These are phyloP conservation scores for Pelagia noctiluca DNA, from an alignment of 30 jellyfish, hydroid and myxozoan genomes.

Conservation along the genomic window DNA sequence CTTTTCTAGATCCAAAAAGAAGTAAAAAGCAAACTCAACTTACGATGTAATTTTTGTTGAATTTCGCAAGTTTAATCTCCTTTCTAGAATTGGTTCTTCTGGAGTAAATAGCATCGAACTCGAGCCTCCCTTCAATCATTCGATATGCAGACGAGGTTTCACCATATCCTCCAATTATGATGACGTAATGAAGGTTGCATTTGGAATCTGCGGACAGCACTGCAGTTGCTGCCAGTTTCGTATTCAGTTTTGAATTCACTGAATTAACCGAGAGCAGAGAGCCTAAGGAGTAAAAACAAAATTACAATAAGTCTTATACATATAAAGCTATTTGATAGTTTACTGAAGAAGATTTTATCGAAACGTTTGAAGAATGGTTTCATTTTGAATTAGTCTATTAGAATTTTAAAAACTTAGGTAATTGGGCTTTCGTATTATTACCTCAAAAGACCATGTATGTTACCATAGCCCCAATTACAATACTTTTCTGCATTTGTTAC, in stretches of 20 bases:
- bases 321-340: no score
- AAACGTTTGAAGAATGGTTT: no score
- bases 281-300: constrained; percentile 3
- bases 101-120: constrained; percentile 30
- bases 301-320: background rate
- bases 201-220: constrained; percentile 44
- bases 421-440: no score
- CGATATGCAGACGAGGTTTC: constrained; percentile 61
- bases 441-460: no score
- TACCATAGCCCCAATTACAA: no score
- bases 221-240: constrained; percentile 59
- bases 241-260: constrained; percentile 17
- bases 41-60: constrained; percentile 63
- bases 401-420: no score
- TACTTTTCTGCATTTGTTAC: no score
- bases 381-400: no score
- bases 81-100: constrained; percentile 14
- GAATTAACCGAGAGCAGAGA: constrained; percentile 52
- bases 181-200: constrained; percentile 57
- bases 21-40: constrained; percentile 2
- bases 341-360: no score
- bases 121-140: constrained; percentile 14
- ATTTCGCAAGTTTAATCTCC: constrained; percentile 19
- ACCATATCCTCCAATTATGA: constrained; percentile 42
- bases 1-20: no score